Conservation (phyloP, 2,113 vertebrate genomes). For the Scytalopus superciliaris region DNA sequence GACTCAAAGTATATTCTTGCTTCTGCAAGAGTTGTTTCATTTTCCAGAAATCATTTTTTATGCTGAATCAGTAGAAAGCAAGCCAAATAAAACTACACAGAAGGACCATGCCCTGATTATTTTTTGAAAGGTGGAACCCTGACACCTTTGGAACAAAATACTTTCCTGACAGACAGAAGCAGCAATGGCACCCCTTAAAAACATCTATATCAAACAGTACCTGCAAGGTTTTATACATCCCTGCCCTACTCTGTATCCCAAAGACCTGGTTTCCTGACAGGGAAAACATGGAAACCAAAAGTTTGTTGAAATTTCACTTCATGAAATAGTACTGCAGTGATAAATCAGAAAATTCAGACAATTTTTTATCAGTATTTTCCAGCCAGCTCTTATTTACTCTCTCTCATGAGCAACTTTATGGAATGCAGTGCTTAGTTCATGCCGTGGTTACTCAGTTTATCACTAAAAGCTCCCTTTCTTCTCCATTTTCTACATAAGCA, state of each 20-base stretch:
- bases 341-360: not conserved
- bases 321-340: not conserved
- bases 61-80: not conserved
- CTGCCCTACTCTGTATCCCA: not conserved
- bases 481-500: not conserved
- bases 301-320: not conserved
- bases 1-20: not conserved
- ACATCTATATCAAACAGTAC: not conserved
- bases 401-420: not conserved
- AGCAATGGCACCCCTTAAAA: not conserved
- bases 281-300: not conserved
- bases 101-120: not conserved
- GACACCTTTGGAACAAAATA: not conserved
- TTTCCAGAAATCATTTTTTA: not conserved
- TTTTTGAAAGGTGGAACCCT: not conserved
- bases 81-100: not conserved
- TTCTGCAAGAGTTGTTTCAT: not conserved
- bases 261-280: not conserved
- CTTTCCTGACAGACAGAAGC: not conserved
- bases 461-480: not conserved
- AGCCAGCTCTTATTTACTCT: not conserved
- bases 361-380: conserved; percentile 17
- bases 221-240: not conserved
- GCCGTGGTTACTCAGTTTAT: not conserved
- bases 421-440: not conserved